Evolutionary conservation across 2,113 vertebrate genomes (phyloP).

Genomic region (Microtus montanus): DNA sequence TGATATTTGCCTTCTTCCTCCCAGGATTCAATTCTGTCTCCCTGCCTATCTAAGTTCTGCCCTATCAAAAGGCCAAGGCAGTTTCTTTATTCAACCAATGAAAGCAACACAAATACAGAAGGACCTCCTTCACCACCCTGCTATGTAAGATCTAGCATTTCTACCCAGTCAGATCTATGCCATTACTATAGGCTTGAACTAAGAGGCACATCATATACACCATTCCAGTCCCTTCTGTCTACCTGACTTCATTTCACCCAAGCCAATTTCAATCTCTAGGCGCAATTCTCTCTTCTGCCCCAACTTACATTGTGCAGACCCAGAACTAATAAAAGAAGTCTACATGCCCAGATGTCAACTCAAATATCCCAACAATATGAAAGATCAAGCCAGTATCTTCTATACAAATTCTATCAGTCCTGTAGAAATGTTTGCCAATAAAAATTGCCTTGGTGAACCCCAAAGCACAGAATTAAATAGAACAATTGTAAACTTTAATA

Average conservation of each 20-base stretch:
- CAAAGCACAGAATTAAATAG: neutral
- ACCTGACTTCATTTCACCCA: neutral
- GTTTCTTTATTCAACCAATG: too few relatives aligned
- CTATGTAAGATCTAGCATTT: neutral
- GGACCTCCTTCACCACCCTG: neutral
- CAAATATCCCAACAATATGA: neutral
- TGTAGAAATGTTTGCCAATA: neutral
- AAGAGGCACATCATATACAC: neutral
- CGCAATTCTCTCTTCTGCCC: neutral
- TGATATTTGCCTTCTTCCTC: too few relatives aligned
- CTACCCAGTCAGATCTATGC: neutral
- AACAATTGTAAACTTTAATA: neutral
- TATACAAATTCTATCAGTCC: neutral
- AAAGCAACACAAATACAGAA: too few relatives aligned
- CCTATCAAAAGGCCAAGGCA: too few relatives aligned
- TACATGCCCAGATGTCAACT: neutral
- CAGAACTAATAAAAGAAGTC: neutral
- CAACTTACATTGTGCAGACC: neutral
- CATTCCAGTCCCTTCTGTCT: neutral
- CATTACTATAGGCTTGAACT: neutral
- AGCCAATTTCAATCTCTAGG: neutral
- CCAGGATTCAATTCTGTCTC: too few relatives aligned
- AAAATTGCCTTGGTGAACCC: neutral
- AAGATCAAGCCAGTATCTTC: neutral
- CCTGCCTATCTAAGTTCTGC: too few relatives aligned